Evolutionary conservation across 2,797 vertebrate species (phyloP).

Genomic region (Acipenser transmontanus): DNA sequence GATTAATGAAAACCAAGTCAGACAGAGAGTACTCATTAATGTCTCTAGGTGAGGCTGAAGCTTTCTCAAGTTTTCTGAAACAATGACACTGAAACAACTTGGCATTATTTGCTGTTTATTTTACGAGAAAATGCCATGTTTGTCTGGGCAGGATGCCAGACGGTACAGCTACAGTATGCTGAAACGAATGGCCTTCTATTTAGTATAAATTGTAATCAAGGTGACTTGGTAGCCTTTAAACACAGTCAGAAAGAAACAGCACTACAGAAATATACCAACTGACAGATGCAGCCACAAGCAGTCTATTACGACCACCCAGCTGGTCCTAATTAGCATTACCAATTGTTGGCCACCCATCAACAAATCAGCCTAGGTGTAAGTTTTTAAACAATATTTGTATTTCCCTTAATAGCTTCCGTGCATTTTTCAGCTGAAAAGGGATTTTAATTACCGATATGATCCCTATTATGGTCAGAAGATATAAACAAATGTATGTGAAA

Average conservation of each 20-base stretch:
- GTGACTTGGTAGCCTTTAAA: conserved; percentile 48
- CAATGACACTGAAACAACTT: conserved; percentile 29
- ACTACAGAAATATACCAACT: conserved; percentile 6
- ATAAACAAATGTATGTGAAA: no score
- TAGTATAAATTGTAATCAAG: conserved; percentile 65
- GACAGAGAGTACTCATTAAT: conserved; percentile 25
- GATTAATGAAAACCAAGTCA: conserved; percentile 26
- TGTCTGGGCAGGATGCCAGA: conserved; percentile 48
- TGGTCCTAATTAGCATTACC: no score
- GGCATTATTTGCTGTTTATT: conserved; percentile 40
- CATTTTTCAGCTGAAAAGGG: no score
- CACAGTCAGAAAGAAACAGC: conserved; percentile 19
- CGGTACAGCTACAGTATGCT: conserved; percentile 44
- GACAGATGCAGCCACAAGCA: no score
- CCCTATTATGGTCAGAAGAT: no score
- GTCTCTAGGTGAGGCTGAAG: conserved; percentile 33
- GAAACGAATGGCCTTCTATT: conserved; percentile 48
- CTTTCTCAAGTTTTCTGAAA: conserved; percentile 26
- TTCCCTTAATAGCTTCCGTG: no score
- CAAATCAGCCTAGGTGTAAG: no score
- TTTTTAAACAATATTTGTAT: no score
- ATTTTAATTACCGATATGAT: no score
- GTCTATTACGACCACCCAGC: no score
- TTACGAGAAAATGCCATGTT: conserved; percentile 38
- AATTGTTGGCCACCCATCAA: no score